Percentiles rank a stretch among this genome's conserved stretches.
phyloP scores from a whole-genome alignment of 2,888 invertebrate genomes.

The Morinoia aosen region DNA sequence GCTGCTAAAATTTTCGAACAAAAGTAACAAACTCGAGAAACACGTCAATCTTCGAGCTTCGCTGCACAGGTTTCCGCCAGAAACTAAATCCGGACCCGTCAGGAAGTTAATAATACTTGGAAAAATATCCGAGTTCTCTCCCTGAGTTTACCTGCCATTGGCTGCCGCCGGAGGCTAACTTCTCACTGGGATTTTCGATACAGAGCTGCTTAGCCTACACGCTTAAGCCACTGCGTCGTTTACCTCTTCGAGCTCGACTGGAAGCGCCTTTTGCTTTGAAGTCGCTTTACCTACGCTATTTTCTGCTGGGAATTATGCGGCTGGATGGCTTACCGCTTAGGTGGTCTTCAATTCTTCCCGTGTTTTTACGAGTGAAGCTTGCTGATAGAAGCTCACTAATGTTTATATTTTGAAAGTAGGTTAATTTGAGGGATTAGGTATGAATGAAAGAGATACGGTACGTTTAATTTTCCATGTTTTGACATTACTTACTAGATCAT shows the following conservation, averaged over 20 bases:
- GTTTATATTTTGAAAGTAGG: not conserved
- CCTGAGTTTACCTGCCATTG: constrained; percentile 2
- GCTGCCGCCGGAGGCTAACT: not conserved
- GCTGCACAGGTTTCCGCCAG: not conserved
- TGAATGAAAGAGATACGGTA: not conserved
- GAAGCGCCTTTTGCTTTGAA: not conserved
- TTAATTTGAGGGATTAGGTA: not conserved
- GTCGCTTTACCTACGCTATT: not conserved
- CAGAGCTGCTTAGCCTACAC: not conserved
- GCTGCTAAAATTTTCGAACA: not conserved
- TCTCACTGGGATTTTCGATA: not conserved
- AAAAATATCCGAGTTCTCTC: not conserved
- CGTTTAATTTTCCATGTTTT: too few relatives aligned
- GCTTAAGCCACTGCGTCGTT: not conserved
- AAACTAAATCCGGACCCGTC: not conserved
- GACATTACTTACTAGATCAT: too few relatives aligned
- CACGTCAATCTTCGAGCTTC: not conserved
- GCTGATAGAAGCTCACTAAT: not conserved
- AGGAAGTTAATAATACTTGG: constrained; percentile 2
- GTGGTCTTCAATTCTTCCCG: not conserved
- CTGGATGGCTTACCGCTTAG: not conserved
- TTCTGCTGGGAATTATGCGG: not conserved
- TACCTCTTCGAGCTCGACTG: not conserved
- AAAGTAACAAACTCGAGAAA: not conserved
- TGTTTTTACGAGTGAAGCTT: not conserved